Conservation (phyloP, 2,113 vertebrate species). For the Myotis davidii region DNA sequence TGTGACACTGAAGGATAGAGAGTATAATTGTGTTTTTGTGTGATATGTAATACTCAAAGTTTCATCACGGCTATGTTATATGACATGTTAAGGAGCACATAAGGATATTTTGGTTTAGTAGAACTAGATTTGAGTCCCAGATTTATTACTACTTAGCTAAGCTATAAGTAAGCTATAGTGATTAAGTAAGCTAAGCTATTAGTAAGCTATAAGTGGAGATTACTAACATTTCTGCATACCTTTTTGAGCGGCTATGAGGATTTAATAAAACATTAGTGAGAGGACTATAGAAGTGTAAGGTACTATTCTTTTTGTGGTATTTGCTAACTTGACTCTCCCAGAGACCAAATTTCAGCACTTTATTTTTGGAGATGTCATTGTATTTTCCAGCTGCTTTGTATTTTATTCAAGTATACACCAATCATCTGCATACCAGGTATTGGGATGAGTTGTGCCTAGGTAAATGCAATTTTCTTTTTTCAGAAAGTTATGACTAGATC, state of each 20-base stretch:
- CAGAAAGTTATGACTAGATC: not conserved
- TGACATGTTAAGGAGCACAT: not conserved
- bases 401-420: slow-evolving; percentile 1
- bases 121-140: not conserved
- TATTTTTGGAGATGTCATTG: slow-evolving; percentile 12
- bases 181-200: not conserved
- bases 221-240: not conserved
- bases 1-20: not conserved
- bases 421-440: not conserved
- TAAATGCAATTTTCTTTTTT: slow-evolving; percentile 12
- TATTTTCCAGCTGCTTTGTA: not conserved
- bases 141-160: not conserved
- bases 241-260: not conserved
- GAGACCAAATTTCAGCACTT: slow-evolving; percentile 2
- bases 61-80: not conserved
- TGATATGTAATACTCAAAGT: not conserved
- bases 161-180: too few relatives aligned
- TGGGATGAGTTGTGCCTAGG: not conserved
- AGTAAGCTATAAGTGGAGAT: not conserved
- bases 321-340: not conserved
- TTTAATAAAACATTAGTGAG: slow-evolving; percentile 27
- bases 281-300: not conserved
- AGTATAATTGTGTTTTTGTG: not conserved
- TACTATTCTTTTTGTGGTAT: not conserved
- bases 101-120: not conserved